Percentiles rank a stretch among this genome's conserved stretches.
These are phyloP conservation scores for Pseudopipra pipra DNA, from an alignment of 2,113 vertebrate species.

Conservation along the genomic window DNA sequence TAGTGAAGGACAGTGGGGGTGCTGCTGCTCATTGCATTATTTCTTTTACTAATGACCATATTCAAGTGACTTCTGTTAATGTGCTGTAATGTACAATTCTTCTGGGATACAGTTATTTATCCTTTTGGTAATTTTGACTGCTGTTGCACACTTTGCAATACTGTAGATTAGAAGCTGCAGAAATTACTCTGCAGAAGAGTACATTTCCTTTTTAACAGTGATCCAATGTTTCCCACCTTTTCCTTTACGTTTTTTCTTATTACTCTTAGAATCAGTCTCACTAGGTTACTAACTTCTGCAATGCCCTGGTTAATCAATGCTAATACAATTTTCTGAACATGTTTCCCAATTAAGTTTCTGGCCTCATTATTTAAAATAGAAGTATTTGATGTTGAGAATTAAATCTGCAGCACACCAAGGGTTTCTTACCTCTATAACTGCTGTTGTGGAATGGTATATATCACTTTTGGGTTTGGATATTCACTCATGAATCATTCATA, in stretches of 20 bases:
- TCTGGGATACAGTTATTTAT: neutral
- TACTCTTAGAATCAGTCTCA: neutral
- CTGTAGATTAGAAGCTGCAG: neutral
- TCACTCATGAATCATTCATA: neutral
- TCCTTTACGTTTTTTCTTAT: neutral
- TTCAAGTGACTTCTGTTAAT: slow-evolving; percentile 18
- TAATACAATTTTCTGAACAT: neutral
- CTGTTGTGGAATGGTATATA: neutral
- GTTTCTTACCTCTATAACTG: neutral
- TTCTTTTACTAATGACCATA: slow-evolving; percentile 20
- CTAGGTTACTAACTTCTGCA: neutral
- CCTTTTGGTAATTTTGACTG: neutral
- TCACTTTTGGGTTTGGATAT: neutral
- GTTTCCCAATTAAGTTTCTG: neutral
- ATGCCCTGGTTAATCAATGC: neutral
- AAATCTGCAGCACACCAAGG: neutral
- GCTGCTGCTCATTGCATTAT: slow-evolving; percentile 21
- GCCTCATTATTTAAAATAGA: neutral
- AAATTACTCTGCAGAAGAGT: neutral
- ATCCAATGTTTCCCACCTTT: neutral
- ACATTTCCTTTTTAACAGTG: neutral
- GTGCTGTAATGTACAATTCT: slow-evolving; percentile 1
- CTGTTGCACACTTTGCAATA: neutral
- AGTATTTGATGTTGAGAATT: neutral
- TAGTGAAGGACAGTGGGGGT: slow-evolving; percentile 49